Evolutionary conservation across 2,113 vertebrate genomes (phyloP), one percentile per base, ranked within the genome.

Genomic region (Aspiorhynchus laticeps): DNA sequence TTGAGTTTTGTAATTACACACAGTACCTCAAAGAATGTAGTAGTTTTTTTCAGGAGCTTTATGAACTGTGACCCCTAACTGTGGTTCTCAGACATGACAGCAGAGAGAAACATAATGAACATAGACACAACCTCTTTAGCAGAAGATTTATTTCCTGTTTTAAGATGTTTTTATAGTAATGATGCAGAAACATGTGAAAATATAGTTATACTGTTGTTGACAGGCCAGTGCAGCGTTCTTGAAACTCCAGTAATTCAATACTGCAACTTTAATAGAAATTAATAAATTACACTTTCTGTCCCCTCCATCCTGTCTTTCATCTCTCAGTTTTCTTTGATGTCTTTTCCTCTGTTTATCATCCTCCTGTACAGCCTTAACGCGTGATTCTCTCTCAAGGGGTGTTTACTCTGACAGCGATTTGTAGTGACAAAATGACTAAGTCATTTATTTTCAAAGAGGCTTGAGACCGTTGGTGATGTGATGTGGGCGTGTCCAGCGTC

Each of bases 1-100:
- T 89, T 89, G 59, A 67, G 53, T 86, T 67, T 84, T 86, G 36
- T 71, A 80, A 81, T 41, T 36, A n/a, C 5, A 43, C 21, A 12
- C 14, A n/a, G 26, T 61, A 65, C n/a, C 26, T 8, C 61, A 48
- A 61, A 67, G 80, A 85, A 77, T 31, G 46, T 12, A 26, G 59
- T 38, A 12, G 19, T 38, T 65, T 63, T 65, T 63, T 87, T 38
- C 74, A 38, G 63, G 9, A 87, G 65, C 7, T 19, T 41, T 17
- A 73, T 83, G 41, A 89, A 81, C 80, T 87, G 26, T 80, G 84
- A 56, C 67, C 82, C 46, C 26, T 15, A 24, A 21, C 11, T 73
- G 43, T 7, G 5, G 63, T 51, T 69, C 63, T 83, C 26, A 71
- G 28, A 43, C 38, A 71, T 36, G 19, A 56, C 19, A 53, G 17